These are phyloP conservation scores for Leptopilina boulardi DNA, from an alignment of 1,140 invertebrate species.

Conservation along the genomic window DNA sequence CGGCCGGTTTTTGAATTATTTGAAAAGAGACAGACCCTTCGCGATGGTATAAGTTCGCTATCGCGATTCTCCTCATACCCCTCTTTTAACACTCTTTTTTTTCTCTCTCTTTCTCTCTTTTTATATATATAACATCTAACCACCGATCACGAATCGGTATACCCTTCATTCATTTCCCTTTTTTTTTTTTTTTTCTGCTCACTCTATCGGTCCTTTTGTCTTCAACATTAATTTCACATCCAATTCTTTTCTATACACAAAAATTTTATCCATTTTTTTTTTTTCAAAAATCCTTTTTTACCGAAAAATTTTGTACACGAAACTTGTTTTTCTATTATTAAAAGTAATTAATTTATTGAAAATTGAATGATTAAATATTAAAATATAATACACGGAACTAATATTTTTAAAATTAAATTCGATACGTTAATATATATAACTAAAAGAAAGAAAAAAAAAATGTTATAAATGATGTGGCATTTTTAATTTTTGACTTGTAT, in stretches of 20 bases:
- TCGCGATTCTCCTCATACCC: conserved; percentile 66
- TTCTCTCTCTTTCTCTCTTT: conserved; percentile 31
- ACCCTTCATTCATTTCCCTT: conserved; percentile 37
- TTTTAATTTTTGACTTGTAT: too few species aligned
- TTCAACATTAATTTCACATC: conserved; percentile 12
- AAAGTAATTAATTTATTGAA: too few species aligned
- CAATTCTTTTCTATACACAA: conserved; percentile 14
- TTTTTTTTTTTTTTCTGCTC: conserved; percentile 13
- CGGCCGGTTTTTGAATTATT: conserved; percentile 77
- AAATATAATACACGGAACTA: too few species aligned
- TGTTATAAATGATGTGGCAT: too few species aligned
- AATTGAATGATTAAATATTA: too few species aligned
- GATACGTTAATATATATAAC: too few species aligned
- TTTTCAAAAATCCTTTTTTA: too few species aligned
- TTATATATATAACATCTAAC: conserved; percentile 36
- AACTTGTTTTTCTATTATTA: too few species aligned
- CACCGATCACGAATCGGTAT: conserved; percentile 21
- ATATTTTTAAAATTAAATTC: too few species aligned
- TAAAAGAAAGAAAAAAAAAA: too few species aligned
- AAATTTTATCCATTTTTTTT: too few species aligned
- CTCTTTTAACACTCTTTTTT: conserved; percentile 31
- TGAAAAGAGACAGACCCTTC: conserved; percentile 75
- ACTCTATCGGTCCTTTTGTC: conserved; percentile 42
- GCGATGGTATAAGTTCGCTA: conserved; percentile 66
- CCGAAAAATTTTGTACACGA: too few species aligned